A percentile compares a stretch with the other conserved stretches of the same genome.
phyloP scores from a whole-genome alignment of 92 coral and sea anemone species.

The Porites lobata region DNA sequence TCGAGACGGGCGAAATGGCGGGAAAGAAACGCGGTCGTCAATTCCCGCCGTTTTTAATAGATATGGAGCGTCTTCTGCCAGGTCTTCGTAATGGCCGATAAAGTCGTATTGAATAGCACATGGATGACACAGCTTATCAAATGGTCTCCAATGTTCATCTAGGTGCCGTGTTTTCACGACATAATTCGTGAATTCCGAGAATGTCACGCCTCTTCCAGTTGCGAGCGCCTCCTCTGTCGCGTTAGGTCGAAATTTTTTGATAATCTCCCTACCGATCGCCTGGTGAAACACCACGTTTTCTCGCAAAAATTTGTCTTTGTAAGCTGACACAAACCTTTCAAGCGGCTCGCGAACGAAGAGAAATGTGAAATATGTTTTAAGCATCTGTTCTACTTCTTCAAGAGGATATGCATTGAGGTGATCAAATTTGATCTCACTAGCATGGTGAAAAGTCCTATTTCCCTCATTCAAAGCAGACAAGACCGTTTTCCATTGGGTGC shows the following conservation, averaged over 20 bases:
- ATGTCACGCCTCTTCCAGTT: constrained; percentile 35
- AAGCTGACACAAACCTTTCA: constrained; percentile 49
- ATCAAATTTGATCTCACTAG: background rate
- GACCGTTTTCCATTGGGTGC: constrained; percentile 33
- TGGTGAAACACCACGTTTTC: constrained; percentile 10
- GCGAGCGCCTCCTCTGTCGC: constrained; percentile 15
- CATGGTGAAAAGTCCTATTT: background rate
- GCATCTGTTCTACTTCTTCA: constrained; percentile 11
- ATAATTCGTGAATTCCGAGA: constrained; percentile 27
- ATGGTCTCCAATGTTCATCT: constrained; percentile 41
- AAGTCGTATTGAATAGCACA: constrained; percentile 45
- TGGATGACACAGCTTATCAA: constrained; percentile 43
- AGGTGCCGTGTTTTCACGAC: background rate
- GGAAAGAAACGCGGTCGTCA: constrained; percentile 38
- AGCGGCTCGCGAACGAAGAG: constrained; percentile 42
- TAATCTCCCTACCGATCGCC: constrained; percentile 1
- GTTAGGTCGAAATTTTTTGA: constrained; percentile 9
- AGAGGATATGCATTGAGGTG: background rate
- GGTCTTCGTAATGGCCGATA: constrained; percentile 38
- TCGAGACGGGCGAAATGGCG: constrained; percentile 17
- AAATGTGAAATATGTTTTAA: constrained; percentile 27
- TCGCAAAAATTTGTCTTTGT: constrained; percentile 27
- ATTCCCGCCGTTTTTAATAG: constrained; percentile 43
- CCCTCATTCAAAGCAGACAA: constrained; percentile 18
- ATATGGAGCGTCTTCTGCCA: constrained; percentile 26